Evolutionary conservation across 2,113 vertebrate species (phyloP).

Genomic region (Macheiramphus alcinus): DNA sequence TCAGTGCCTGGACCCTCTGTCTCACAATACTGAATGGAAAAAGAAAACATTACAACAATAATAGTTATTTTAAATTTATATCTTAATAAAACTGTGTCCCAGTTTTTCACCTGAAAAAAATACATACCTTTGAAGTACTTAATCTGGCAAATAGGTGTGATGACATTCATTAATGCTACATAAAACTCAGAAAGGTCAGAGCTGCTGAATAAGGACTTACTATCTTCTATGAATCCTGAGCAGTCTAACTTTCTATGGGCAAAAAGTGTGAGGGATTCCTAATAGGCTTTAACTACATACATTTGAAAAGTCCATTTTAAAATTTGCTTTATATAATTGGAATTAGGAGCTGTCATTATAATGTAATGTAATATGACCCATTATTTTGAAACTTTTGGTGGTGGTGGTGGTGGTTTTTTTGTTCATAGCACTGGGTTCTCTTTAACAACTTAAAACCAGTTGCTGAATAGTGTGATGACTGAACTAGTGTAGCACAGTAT

Average conservation of each 20-base stretch:
- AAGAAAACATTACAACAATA: neutral
- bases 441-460: neutral
- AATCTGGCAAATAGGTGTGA: neutral
- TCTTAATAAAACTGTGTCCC: neutral
- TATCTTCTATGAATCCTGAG: neutral
- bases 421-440: neutral
- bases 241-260: neutral
- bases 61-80: neutral
- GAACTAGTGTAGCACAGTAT: neutral
- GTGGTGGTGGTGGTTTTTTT: rapidly evolving
- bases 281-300: neutral
- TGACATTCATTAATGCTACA: neutral
- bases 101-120: neutral
- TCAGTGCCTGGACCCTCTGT: neutral
- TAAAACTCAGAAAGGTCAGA: neutral
- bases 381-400: neutral
- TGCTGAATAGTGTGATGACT: neutral
- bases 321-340: neutral
- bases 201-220: neutral
- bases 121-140: neutral
- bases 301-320: neutral
- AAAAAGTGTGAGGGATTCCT: neutral
- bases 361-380: no score
- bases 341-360: neutral
- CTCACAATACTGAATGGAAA: neutral